Percentiles rank a stretch among this genome's conserved stretches.
phyloP scores from a whole-genome alignment of 2,113 vertebrate genomes.

The Ochotona princeps region DNA sequence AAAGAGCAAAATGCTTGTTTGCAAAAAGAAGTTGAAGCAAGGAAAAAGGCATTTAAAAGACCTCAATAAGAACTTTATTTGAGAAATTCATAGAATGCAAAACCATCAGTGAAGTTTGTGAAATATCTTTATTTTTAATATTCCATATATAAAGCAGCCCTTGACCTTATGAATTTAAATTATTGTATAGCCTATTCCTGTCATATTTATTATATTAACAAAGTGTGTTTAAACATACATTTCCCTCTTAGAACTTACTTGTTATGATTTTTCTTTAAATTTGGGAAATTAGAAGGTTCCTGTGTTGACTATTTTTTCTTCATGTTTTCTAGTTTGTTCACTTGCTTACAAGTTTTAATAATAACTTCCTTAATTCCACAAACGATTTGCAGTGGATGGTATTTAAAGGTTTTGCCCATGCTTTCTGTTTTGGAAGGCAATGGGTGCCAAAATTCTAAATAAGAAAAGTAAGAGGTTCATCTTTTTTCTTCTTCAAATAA shows the following conservation, averaged over 20 bases:
- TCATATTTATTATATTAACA: not conserved
- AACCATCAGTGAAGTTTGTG: not conserved
- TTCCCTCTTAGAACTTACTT: not conserved
- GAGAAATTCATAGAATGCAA: not conserved
- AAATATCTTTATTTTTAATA: not conserved
- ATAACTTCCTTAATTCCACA: not conserved
- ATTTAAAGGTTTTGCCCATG: not conserved
- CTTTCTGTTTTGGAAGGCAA: constrained; percentile 7
- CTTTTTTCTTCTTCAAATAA: constrained; percentile 10
- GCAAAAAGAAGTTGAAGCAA: not conserved
- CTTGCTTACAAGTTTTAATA: not conserved
- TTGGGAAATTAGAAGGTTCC: not conserved
- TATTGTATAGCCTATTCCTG: not conserved
- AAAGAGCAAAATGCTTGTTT: not conserved
- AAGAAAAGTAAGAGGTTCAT: not conserved
- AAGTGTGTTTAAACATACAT: not conserved
- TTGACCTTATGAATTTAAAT: not conserved
- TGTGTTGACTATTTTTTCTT: constrained; percentile 19
- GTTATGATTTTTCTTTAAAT: not conserved
- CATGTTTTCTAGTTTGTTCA: not conserved
- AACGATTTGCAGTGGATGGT: not conserved
- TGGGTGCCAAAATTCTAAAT: not conserved
- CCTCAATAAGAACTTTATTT: not conserved
- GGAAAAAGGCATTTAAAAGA: not conserved
- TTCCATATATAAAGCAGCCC: not conserved